Conservation (phyloP, 1,140 invertebrate species). For the Eumeta japonica region DNA sequence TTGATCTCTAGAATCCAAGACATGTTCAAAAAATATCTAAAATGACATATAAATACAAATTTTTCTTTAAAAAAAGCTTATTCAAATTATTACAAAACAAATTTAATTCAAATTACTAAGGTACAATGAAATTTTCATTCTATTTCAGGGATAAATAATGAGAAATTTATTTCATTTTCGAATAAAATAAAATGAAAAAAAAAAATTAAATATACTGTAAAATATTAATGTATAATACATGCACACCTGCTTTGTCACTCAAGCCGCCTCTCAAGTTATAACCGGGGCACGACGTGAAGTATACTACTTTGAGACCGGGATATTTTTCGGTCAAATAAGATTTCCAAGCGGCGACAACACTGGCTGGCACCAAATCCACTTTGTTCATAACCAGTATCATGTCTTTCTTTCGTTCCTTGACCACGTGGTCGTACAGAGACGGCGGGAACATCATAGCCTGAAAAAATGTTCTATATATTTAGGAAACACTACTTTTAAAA, state of each 20-base stretch:
- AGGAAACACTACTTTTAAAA: not conserved
- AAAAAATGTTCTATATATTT: constrained; percentile 13
- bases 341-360: constrained; percentile 85
- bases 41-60: no score
- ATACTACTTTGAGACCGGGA: constrained; percentile 73
- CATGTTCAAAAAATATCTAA: no score
- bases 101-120: no score
- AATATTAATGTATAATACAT: constrained; percentile 16
- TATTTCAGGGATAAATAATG: no score
- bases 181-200: no score
- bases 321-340: constrained; percentile 74
- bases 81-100: no score
- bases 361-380: constrained; percentile 81
- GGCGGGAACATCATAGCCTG: constrained; percentile 85
- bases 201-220: not conserved
- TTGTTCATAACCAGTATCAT: constrained; percentile 91
- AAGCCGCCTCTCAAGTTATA: constrained; percentile 67
- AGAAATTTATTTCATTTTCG: no score
- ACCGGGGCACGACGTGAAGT: constrained; percentile 80
- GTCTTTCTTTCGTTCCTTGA: constrained; percentile 71
- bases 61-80: no score
- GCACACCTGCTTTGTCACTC: constrained; percentile 51
- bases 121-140: no score
- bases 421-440: constrained; percentile 80
- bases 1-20: no score